A percentile compares a stretch with the other conserved stretches of the same genome.
Conservation (phyloP, 2,888 invertebrate genomes). For the Bedellia somnulentella region DNA sequence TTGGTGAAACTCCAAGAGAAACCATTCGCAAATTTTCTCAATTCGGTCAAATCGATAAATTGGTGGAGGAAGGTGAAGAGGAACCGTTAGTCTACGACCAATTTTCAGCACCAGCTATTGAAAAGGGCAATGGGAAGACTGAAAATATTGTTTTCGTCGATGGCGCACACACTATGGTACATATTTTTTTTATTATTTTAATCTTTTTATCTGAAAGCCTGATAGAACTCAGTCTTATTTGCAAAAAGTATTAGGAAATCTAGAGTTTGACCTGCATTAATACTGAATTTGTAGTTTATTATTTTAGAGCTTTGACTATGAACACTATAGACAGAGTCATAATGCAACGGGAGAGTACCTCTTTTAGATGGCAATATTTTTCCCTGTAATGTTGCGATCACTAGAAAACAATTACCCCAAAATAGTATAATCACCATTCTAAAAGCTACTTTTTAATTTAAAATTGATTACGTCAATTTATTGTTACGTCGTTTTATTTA, state of each 20-base stretch:
- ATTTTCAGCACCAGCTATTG: slow-evolving; percentile 77
- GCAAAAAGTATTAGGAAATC: neutral
- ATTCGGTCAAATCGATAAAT: slow-evolving; percentile 74
- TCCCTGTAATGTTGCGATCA: too few species aligned
- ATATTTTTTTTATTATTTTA: slow-evolving; percentile 10
- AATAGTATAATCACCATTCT: too few species aligned
- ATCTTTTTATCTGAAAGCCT: neutral
- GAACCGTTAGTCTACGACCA: slow-evolving; percentile 76
- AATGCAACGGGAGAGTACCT: too few species aligned
- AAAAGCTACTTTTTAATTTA: too few species aligned
- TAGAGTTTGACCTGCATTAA: too few species aligned
- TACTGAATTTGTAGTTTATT: too few species aligned
- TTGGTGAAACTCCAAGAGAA: slow-evolving; percentile 72
- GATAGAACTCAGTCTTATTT: neutral
- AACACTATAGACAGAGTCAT: too few species aligned
- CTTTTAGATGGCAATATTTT: too few species aligned
- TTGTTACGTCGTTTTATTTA: too few species aligned
- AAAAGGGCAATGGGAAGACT: slow-evolving; percentile 69
- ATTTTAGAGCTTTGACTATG: too few species aligned
- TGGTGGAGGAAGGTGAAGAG: slow-evolving; percentile 69
- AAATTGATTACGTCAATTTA: too few species aligned
- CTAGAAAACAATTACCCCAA: too few species aligned
- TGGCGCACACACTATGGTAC: slow-evolving; percentile 79
- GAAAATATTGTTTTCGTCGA: slow-evolving; percentile 86
- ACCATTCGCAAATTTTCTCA: slow-evolving; percentile 84